A percentile compares a stretch with the other conserved stretches of the same genome.
Conservation (phyloP, 2,113 vertebrate species). For the Columba livia region DNA sequence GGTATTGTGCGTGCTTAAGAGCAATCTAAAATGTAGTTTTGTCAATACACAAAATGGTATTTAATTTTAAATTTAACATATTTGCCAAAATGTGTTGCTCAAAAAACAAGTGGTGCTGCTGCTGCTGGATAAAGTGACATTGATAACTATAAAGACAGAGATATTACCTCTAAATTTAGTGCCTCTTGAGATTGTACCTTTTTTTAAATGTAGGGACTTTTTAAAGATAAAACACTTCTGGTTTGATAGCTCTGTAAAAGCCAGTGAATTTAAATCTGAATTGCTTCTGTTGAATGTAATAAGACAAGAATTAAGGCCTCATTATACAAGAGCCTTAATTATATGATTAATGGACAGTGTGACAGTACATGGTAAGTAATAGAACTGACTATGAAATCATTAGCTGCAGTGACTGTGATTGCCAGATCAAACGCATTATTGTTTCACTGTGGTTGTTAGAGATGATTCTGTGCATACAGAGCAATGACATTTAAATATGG, state of each 20-base stretch:
- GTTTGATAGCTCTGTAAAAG: background rate
- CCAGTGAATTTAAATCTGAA: slow-evolving; percentile 5
- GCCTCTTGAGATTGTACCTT: background rate
- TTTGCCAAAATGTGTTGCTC: background rate
- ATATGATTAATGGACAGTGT: slow-evolving; percentile 50
- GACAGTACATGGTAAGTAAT: background rate
- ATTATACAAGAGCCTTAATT: slow-evolving; percentile 29
- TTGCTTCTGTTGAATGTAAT: background rate
- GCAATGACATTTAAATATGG: slow-evolving; percentile 5
- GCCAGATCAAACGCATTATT: background rate
- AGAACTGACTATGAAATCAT: background rate
- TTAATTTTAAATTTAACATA: background rate
- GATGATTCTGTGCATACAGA: background rate
- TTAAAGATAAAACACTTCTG: background rate
- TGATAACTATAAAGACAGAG: background rate
- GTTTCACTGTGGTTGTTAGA: background rate
- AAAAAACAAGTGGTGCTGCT: background rate
- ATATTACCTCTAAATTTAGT: background rate
- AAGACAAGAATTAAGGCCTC: slow-evolving; percentile 17
- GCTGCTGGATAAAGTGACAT: background rate
- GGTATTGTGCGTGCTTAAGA: background rate
- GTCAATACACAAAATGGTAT: background rate
- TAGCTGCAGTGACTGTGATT: background rate
- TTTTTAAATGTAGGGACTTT: no score
- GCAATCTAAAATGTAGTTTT: background rate